Conservation (phyloP, 2,797 vertebrate genomes). For the Coluber constrictor region DNA sequence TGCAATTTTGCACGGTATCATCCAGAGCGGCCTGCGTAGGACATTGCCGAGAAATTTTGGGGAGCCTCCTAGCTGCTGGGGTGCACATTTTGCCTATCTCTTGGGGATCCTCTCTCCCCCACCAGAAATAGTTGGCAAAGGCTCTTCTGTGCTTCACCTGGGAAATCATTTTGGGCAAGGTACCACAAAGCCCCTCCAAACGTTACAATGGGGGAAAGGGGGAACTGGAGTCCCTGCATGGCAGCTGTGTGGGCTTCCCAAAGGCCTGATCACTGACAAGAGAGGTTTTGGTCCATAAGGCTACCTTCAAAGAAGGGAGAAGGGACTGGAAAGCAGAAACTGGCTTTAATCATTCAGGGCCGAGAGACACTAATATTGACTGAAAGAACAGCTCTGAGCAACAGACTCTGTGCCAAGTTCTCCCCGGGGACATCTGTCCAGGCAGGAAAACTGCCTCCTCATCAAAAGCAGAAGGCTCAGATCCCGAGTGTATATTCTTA, state of each 20-base stretch:
- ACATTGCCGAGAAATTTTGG: neutral
- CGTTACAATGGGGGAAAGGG: neutral
- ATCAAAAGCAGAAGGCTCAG: constrained; percentile 49
- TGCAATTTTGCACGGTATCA: neutral
- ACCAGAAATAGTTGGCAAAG: neutral
- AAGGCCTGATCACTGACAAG: neutral
- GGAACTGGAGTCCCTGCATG: neutral
- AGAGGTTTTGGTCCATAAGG: constrained; percentile 4
- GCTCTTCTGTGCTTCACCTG: neutral
- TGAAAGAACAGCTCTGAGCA: neutral
- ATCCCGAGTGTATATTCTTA: constrained; percentile 43
- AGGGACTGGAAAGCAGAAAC: neutral
- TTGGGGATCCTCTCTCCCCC: neutral
- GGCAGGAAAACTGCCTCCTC: constrained; percentile 33
- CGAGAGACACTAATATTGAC: neutral
- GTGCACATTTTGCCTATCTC: neutral
- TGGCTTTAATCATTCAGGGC: neutral
- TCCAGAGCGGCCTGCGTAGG: neutral
- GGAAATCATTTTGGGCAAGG: neutral
- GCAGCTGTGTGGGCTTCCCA: neutral
- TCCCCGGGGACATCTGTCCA: neutral
- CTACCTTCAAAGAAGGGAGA: neutral
- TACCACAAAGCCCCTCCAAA: neutral
- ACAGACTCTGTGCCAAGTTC: neutral
- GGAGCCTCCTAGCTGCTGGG: neutral